Percentiles rank a stretch among this genome's conserved stretches.
Conservation (phyloP, 2,797 vertebrate species). For the Leucoraja ocellata region DNA sequence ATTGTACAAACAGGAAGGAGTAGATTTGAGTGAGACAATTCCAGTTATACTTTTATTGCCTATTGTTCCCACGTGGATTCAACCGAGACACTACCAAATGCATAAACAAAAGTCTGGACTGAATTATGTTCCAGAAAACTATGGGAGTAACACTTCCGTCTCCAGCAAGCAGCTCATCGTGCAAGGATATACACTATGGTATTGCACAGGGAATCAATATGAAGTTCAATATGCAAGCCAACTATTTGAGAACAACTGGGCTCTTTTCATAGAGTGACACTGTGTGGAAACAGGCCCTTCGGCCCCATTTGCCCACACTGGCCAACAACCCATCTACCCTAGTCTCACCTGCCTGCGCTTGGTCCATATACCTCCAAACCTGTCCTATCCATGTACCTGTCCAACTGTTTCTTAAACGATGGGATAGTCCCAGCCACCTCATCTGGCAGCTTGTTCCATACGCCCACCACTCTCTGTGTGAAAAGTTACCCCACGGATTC, state of each 20-base stretch:
- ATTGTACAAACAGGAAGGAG: conserved; percentile 6
- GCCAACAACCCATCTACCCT: no score
- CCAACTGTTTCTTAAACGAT: no score
- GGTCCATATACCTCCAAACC: no score
- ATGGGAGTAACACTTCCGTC: background rate
- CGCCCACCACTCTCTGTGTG: no score
- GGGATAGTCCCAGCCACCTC: no score
- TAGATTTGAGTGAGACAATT: background rate
- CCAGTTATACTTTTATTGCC: background rate
- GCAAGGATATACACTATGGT: background rate
- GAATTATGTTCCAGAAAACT: background rate
- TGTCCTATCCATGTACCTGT: no score
- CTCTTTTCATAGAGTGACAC: background rate
- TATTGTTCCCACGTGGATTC: background rate
- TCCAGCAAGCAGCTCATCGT: background rate
- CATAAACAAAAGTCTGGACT: background rate
- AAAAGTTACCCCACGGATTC: no score
- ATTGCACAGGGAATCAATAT: background rate
- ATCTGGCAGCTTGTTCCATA: no score
- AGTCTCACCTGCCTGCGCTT: no score
- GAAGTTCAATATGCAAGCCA: background rate
- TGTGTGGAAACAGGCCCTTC: no score
- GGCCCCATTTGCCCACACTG: no score
- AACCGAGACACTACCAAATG: background rate
- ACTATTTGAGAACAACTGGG: background rate